phyloP scores from a whole-genome alignment of 2,888 invertebrate genomes.

The Cephus pygmeus region DNA sequence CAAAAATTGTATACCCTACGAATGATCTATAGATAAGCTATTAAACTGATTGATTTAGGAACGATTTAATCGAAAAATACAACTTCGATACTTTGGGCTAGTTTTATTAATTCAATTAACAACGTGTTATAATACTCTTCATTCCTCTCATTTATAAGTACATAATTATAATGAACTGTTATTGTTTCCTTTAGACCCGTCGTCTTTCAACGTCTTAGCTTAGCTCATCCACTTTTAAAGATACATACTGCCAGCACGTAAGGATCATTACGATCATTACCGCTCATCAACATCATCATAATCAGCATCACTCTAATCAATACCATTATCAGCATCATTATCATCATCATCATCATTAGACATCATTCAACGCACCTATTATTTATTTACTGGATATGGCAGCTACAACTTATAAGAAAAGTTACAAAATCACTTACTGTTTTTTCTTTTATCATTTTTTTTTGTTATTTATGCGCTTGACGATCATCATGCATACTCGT shows the following conservation, averaged over 20 bases:
- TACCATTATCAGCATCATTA: constrained; percentile 21
- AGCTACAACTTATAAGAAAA: constrained; percentile 64
- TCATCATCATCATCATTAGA: constrained; percentile 38
- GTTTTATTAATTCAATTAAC: constrained; percentile 67
- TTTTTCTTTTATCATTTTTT: constrained; percentile 35
- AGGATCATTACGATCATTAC: constrained; percentile 36
- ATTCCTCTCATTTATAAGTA: constrained; percentile 64
- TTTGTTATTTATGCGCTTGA: constrained; percentile 25
- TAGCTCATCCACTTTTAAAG: constrained; percentile 53
- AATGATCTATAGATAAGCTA: neutral
- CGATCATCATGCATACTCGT: constrained; percentile 33
- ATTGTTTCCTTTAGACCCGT: constrained; percentile 64
- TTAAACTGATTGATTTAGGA: constrained; percentile 15
- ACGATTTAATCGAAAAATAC: constrained; percentile 14
- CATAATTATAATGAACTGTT: constrained; percentile 56
- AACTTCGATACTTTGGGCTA: constrained; percentile 59
- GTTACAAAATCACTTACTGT: constrained; percentile 63
- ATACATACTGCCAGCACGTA: constrained; percentile 52
- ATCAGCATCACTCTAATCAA: constrained; percentile 23
- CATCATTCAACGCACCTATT: constrained; percentile 50
- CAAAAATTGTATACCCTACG: neutral
- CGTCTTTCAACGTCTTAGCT: constrained; percentile 56
- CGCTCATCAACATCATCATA: constrained; percentile 21
- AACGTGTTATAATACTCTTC: constrained; percentile 66
- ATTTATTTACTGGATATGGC: constrained; percentile 60